Evolutionary conservation across 2,888 invertebrate genomes (phyloP), one percentile per base, ranked within the genome.

Genomic region (Eucriotettix oculatus): DNA sequence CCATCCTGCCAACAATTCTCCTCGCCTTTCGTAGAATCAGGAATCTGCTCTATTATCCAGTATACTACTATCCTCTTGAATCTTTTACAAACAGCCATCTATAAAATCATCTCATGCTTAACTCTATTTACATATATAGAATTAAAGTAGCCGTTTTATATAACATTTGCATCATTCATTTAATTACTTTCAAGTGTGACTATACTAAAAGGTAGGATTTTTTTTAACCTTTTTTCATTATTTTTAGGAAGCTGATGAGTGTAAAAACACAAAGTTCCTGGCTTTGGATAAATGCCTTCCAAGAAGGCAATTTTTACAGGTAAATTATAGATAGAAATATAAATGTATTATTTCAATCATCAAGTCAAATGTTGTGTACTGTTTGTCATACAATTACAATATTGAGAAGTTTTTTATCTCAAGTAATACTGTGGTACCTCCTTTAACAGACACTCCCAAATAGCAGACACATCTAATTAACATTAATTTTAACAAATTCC

Each of bases 221-320:
- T 61, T 10, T 60, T 52, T 40, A 56, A 17, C 55, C 54, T 64
- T 59, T 57, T 5, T 29, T 29, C 29, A 29, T 29, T 29, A 29
- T 29, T 61, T 63, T 42, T 56, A 68, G 65, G 66, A 61, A 59
- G 64, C 67, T 14, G 65, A 66, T 56, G 65, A 68, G 14, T 69
- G 65, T 52, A 76, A 69, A 73, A 64, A 70, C 0, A 91, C 96
- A 0, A 91, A 87, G 71, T 98, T 98, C 74, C 74, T 98, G 65
- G 92, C 96, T 0, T 75, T 98, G n/a, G 97, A 98, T 72, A 99
- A 99, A 77, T 97, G 97, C 73, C 76, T 98, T 58, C 96, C 96
- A 0, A 83, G 82, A 67, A 77, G 94, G 63, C 82, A 87, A 63
- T 98, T 94, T 76, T 75, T 98, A 52, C 96, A 98, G 79, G 82